These are phyloP conservation scores for Paracanthobrama guichenoti DNA, from an alignment of 2,113 vertebrate species.

Conservation along the genomic window DNA sequence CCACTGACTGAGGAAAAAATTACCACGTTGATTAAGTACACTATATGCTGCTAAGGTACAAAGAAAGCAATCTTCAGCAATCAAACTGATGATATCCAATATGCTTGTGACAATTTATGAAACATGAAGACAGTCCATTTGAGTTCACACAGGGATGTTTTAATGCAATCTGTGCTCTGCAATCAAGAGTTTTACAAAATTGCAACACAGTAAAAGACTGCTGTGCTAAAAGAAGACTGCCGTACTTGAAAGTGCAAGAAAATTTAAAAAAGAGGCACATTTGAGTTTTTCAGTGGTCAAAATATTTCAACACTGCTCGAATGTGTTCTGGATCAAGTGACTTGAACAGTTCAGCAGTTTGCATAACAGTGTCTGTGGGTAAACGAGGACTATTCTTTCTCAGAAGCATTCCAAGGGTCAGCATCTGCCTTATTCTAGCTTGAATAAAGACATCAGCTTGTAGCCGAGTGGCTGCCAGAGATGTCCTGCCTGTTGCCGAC, in stretches of 20 bases:
- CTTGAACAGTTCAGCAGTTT: slow-evolving; percentile 16
- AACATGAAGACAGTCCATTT: neutral
- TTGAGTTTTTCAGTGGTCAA: neutral
- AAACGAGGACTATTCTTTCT: slow-evolving; percentile 58
- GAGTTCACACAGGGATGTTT: neutral
- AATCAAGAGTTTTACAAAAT: slow-evolving; percentile 20
- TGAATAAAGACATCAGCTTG: slow-evolving; percentile 68
- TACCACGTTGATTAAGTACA: neutral
- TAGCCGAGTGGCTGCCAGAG: slow-evolving; percentile 52
- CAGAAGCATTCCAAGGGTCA: slow-evolving; percentile 55
- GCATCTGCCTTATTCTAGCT: slow-evolving; percentile 67
- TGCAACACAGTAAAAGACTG: slow-evolving; percentile 10
- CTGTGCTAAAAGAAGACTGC: neutral
- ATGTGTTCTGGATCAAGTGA: slow-evolving; percentile 29
- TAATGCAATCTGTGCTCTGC: slow-evolving; percentile 1
- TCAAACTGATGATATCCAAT: slow-evolving; percentile 9
- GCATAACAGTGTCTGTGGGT: slow-evolving; percentile 50
- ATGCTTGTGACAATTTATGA: neutral
- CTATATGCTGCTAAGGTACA: neutral
- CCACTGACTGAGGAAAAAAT: neutral
- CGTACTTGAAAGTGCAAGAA: neutral
- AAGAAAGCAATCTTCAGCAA: slow-evolving; percentile 9
- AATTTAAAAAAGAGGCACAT: neutral
- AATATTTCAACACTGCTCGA: neutral
- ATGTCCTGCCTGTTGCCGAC: slow-evolving; percentile 47